Evolutionary conservation across 2,113 vertebrate genomes (phyloP).

Genomic region (Pachyramphus minor): DNA sequence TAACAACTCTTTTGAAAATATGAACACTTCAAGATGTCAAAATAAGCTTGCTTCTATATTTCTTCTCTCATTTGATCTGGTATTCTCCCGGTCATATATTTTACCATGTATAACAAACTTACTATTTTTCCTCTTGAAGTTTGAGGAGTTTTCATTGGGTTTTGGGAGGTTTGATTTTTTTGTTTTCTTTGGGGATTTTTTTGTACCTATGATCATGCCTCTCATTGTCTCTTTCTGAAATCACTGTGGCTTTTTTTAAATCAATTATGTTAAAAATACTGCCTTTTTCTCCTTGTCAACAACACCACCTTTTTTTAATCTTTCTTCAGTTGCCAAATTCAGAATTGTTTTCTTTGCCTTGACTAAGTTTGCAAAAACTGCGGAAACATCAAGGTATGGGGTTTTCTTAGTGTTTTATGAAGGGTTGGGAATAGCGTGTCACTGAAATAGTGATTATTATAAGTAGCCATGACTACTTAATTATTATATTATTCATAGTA

Average conservation of each 20-base stretch:
- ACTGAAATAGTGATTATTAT: not conserved
- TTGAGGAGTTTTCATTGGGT: not conserved
- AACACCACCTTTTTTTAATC: not conserved
- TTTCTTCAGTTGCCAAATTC: not conserved
- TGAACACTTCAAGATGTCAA: not conserved
- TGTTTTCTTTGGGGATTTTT: not conserved
- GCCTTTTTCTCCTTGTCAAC: not conserved
- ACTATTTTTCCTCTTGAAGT: not conserved
- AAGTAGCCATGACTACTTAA: not conserved
- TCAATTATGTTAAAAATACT: not conserved
- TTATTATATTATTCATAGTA: not conserved
- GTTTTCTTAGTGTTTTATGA: not conserved
- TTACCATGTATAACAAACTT: not conserved
- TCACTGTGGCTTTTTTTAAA: not conserved
- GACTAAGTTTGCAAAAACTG: not conserved
- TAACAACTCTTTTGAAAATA: not conserved
- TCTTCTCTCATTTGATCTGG: not conserved
- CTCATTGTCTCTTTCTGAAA: not conserved
- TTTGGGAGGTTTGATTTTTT: not conserved
- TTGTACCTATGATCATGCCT: not conserved
- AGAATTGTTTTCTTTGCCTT: not conserved
- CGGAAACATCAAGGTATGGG: not conserved
- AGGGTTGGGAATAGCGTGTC: not conserved
- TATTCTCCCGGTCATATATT: not conserved
- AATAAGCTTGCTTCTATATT: not conserved